phyloP scores from a whole-genome alignment of 2,113 vertebrate species.

The Pelobates fuscus region DNA sequence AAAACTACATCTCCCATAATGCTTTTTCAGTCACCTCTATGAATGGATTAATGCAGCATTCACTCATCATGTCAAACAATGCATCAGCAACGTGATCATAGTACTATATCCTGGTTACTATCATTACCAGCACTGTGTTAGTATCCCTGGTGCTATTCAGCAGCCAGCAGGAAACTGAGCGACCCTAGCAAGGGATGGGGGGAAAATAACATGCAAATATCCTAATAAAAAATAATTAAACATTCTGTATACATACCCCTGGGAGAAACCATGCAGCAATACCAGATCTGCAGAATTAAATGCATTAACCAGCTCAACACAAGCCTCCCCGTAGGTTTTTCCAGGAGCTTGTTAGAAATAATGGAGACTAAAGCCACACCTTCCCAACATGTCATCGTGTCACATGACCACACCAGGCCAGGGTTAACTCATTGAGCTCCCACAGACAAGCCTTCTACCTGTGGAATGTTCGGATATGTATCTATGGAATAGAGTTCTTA shows the following conservation, averaged over 20 bases:
- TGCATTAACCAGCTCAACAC: neutral
- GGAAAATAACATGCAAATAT: too few relatives aligned
- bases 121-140: neutral
- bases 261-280: slow-evolving; percentile 16
- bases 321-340: neutral
- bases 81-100: neutral
- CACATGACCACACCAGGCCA: slow-evolving; percentile 10
- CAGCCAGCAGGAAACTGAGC: neutral
- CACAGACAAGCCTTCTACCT: neutral
- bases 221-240: neutral
- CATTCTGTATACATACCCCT: slow-evolving; percentile 28
- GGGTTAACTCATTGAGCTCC: slow-evolving; percentile 8
- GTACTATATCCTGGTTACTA: neutral
- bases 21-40: too few relatives aligned
- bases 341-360: slow-evolving; percentile 25
- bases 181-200: neutral
- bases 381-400: neutral
- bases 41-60: too few relatives aligned
- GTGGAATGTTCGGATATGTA: too few relatives aligned
- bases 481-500: too few relatives aligned
- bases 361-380: slow-evolving; percentile 26
- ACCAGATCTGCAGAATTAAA: neutral
- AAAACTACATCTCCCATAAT: too few relatives aligned
- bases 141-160: neutral
- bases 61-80: neutral